Evolutionary conservation across 2,888 invertebrate species (phyloP), one percentile per base, ranked within the genome.

Genomic region (Clitarchus hookeri): DNA sequence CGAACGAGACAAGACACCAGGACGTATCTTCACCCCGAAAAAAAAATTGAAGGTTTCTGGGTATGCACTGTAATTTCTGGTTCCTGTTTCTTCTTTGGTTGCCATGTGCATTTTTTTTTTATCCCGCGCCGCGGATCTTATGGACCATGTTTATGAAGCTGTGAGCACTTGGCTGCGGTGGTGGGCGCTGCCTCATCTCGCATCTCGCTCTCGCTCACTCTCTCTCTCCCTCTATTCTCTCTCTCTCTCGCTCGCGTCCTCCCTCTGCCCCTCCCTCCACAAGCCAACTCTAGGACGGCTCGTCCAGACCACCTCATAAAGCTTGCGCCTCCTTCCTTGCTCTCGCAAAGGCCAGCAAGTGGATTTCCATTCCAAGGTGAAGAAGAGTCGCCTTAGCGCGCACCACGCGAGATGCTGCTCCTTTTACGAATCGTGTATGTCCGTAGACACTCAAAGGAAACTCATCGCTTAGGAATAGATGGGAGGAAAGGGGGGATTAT

Each of bases 311-410:
- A 65, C 65, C 65, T 65, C 65, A n/a, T 65, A 65, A 65, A 65
- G 65, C 65, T 19, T 65, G 65, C 65, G 65, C 23, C 65, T 65
- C 65, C 65, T 65, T 65, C 65, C 65, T 65, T n/a, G 65, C 65
- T 65, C 65, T 65, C 65, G 65, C 65, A 65, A 65, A 65, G 65
- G 65, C 65, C 65, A 65, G 65, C 65, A 65, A 65, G 65, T 65
- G 65, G 65, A 65, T 65, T 65, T 65, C 65, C 65, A 65, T 65
- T 65, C 65, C 65, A 65, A 65, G 65, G 65, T 65, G 65, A 65
- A 65, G 65, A 65, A 65, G 65, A 19, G 65, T 65, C 65, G 65
- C 65, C 65, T 65, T 65, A 65, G 65, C 65, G 65, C 65, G 65
- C 19, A 2, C 65, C 65, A 6, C 65, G 65, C 65, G 19, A 65